Percentiles rank a stretch among this genome's conserved stretches.
phyloP scores from a whole-genome alignment of 1,140 invertebrate species.

The Drosophila saltans region DNA sequence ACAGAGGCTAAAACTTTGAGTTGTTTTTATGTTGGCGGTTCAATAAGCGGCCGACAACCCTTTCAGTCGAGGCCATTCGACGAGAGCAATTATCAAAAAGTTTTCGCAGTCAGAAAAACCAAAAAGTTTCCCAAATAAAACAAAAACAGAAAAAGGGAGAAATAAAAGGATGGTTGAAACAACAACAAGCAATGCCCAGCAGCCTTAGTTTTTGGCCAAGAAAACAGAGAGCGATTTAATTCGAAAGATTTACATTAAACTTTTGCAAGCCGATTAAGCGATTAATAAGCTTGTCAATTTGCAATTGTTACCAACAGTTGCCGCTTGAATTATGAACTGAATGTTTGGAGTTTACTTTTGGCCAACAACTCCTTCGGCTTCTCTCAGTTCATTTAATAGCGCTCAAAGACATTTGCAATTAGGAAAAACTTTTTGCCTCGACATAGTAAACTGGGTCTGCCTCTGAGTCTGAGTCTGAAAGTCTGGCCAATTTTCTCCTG shows the following conservation, averaged over 20 bases:
- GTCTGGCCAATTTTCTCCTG: slow-evolving; percentile 21
- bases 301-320: slow-evolving; percentile 74
- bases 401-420: slow-evolving; percentile 66
- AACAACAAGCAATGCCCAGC: not conserved
- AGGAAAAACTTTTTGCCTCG: slow-evolving; percentile 42
- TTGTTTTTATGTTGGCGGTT: slow-evolving; percentile 39
- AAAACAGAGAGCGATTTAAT: slow-evolving; percentile 66
- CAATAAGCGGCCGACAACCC: slow-evolving; percentile 56
- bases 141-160: not conserved
- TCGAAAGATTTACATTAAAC: slow-evolving; percentile 71
- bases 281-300: slow-evolving; percentile 82
- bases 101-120: slow-evolving; percentile 51
- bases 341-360: slow-evolving; percentile 17
- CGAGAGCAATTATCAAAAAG: slow-evolving; percentile 76
- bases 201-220: slow-evolving; percentile 10
- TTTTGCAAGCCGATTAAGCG: slow-evolving; percentile 78
- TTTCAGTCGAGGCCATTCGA: slow-evolving; percentile 64
- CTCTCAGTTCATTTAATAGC: slow-evolving; percentile 47
- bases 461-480: slow-evolving; percentile 11
- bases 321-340: slow-evolving; percentile 72
- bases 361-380: not conserved
- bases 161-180: not conserved
- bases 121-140: slow-evolving; percentile 51
- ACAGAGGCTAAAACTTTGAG: slow-evolving; percentile 42
- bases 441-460: not conserved